Percentiles rank a stretch among this genome's conserved stretches.
These are phyloP conservation scores for Ooceraea biroi DNA, from an alignment of 1,140 invertebrate genomes.

Conservation along the genomic window DNA sequence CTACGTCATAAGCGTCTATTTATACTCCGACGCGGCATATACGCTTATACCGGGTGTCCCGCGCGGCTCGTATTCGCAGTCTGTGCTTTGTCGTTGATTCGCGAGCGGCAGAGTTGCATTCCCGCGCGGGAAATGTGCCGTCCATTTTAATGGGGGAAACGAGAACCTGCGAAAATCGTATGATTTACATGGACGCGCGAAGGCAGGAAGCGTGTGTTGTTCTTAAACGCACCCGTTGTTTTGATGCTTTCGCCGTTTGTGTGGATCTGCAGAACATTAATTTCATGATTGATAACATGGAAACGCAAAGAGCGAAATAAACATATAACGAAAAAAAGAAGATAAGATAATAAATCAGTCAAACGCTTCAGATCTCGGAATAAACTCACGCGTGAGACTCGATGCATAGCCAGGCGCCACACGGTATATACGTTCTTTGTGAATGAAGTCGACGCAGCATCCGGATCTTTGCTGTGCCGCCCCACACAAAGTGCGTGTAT, in stretches of 20 bases:
- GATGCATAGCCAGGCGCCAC: not conserved
- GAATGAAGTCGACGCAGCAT: conserved; percentile 40
- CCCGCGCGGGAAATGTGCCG: too few relatives aligned
- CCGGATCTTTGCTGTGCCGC: conserved; percentile 4
- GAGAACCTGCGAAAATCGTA: not conserved
- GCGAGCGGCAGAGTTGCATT: not conserved
- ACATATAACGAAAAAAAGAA: too few relatives aligned
- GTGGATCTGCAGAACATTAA: too few relatives aligned
- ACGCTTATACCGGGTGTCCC: conserved; percentile 47
- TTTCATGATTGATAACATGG: too few relatives aligned
- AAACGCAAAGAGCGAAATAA: too few relatives aligned
- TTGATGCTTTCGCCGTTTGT: not conserved
- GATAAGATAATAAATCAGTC: too few relatives aligned
- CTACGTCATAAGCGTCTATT: conserved; percentile 66
- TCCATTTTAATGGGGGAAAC: not conserved
- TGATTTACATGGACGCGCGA: not conserved
- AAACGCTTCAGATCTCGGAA: too few relatives aligned
- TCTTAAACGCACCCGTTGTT: not conserved
- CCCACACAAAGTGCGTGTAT: not conserved
- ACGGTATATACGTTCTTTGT: conserved; percentile 20
- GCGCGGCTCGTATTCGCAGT: conserved; percentile 1
- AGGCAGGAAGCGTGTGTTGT: not conserved
- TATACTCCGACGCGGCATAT: conserved; percentile 47
- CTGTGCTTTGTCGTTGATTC: conserved; percentile 4
- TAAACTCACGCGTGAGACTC: too few relatives aligned